phyloP scores from a whole-genome alignment of 2,113 vertebrate genomes.

The Gnathonemus echidnorhynchus region DNA sequence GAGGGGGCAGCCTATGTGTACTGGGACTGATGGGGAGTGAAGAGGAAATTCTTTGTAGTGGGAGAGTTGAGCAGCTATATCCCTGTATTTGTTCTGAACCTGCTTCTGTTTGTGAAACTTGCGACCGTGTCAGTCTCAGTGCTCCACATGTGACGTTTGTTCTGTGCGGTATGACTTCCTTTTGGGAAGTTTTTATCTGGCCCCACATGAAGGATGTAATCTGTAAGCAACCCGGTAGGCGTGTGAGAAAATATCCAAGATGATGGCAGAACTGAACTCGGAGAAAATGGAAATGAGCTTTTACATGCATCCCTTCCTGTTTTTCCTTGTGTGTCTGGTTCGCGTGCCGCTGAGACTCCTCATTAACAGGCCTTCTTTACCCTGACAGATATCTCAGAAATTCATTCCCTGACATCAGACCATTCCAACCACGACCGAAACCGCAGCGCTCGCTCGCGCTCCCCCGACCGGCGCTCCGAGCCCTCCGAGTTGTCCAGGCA shows the following conservation, averaged over 20 bases:
- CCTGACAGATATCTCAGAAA: constrained; percentile 97
- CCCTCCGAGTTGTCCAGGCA: constrained; percentile 82
- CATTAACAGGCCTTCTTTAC: constrained; percentile 34
- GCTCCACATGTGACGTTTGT: background rate
- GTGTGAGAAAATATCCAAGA: background rate
- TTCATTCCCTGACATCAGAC: constrained; percentile 96
- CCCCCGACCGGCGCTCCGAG: constrained; percentile 85
- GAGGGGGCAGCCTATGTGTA: background rate
- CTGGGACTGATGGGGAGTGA: background rate
- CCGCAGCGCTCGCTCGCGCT: constrained; percentile 75
- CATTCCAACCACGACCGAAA: constrained; percentile 87
- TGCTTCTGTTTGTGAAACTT: background rate
- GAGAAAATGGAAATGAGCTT: background rate
- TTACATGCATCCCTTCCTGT: background rate
- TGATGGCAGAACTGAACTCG: background rate
- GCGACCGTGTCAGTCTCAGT: background rate
- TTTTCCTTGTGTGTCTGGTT: background rate
- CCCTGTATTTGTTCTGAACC: background rate
- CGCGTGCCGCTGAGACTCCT: background rate
- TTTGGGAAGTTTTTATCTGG: background rate
- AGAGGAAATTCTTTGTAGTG: background rate
- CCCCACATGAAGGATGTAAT: background rate
- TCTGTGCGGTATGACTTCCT: background rate
- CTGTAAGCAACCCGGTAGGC: background rate
- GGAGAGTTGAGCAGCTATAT: background rate